Percentiles rank a stretch among this genome's conserved stretches.
Conservation (phyloP, 2,888 invertebrate genomes). For the Magallana nippona region DNA sequence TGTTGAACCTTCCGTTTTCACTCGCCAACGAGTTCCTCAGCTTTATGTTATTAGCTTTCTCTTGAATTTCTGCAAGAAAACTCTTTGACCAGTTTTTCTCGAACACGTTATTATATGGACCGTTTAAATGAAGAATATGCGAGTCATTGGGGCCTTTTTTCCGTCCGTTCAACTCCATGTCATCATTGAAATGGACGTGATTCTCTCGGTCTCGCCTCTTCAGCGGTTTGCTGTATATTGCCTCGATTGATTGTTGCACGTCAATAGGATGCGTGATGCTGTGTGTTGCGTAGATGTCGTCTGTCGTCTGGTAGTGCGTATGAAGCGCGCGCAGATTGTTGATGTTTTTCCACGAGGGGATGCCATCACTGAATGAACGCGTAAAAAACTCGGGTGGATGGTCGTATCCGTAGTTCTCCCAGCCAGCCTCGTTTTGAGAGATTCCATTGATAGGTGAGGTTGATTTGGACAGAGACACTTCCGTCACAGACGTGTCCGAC, state of each 20-base stretch:
- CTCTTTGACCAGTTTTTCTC: slow-evolving; percentile 29
- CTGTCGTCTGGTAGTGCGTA: slow-evolving; percentile 31
- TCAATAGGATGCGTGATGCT: not conserved
- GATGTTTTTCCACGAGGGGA: slow-evolving; percentile 39
- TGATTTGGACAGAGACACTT: slow-evolving; percentile 15
- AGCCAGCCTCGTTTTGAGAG: not conserved
- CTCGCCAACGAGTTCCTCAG: slow-evolving; percentile 3
- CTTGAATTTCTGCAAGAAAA: slow-evolving; percentile 42
- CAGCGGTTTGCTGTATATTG: slow-evolving; percentile 46
- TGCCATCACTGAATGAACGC: slow-evolving; percentile 43
- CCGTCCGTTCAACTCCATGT: not conserved
- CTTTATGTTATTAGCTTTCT: slow-evolving; percentile 38
- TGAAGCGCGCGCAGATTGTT: slow-evolving; percentile 25
- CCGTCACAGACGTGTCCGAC: slow-evolving; percentile 29
- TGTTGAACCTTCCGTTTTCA: not conserved
- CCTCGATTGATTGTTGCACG: slow-evolving; percentile 25
- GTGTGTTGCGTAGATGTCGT: slow-evolving; percentile 29
- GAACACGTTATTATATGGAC: not conserved
- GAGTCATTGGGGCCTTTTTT: not conserved
- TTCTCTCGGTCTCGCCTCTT: slow-evolving; percentile 22
- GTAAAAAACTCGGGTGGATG: slow-evolving; percentile 29
- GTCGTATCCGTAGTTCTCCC: slow-evolving; percentile 18
- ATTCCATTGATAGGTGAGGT: not conserved
- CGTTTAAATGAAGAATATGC: not conserved
- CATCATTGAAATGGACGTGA: slow-evolving; percentile 42